Evolutionary conservation across 2,888 invertebrate species (phyloP).

Genomic region (Protodeltote pygarga): DNA sequence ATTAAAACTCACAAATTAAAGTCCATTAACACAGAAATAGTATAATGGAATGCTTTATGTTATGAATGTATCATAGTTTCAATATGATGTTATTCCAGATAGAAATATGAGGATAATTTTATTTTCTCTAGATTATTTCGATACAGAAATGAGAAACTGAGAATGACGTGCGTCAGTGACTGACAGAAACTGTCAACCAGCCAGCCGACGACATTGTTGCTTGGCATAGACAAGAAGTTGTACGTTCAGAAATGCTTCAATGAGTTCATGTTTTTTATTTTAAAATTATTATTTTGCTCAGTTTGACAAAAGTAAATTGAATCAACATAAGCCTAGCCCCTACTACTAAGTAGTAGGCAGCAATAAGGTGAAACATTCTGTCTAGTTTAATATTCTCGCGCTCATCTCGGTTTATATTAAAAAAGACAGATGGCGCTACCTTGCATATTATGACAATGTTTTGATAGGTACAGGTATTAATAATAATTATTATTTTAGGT

Average conservation of each 20-base stretch:
- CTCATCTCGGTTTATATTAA: no score
- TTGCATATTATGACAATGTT: no score
- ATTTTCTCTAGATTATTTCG: constrained; percentile 39
- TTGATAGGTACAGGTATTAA: no score
- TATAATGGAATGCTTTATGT: constrained; percentile 35
- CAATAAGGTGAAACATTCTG: no score
- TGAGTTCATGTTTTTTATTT: background rate
- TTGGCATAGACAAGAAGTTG: constrained; percentile 8
- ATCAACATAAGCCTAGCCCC: no score
- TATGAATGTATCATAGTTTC: constrained; percentile 48
- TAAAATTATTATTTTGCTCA: background rate
- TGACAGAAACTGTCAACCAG: constrained; percentile 20
- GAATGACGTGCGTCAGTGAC: constrained; percentile 48
- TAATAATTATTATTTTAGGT: no score
- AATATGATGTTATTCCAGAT: constrained; percentile 27
- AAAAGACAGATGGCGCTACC: no score
- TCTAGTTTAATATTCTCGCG: no score
- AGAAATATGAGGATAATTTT: constrained; percentile 31
- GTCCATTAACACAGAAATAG: constrained; percentile 38
- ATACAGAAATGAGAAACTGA: no score
- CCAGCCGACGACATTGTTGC: constrained; percentile 33
- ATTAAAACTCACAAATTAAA: constrained; percentile 46
- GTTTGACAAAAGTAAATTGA: no score
- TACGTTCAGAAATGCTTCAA: constrained; percentile 17
- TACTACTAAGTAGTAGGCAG: no score